Percentiles rank a stretch among this genome's conserved stretches.
phyloP scores from a whole-genome alignment of 2,113 vertebrate genomes.

The Ia io region DNA sequence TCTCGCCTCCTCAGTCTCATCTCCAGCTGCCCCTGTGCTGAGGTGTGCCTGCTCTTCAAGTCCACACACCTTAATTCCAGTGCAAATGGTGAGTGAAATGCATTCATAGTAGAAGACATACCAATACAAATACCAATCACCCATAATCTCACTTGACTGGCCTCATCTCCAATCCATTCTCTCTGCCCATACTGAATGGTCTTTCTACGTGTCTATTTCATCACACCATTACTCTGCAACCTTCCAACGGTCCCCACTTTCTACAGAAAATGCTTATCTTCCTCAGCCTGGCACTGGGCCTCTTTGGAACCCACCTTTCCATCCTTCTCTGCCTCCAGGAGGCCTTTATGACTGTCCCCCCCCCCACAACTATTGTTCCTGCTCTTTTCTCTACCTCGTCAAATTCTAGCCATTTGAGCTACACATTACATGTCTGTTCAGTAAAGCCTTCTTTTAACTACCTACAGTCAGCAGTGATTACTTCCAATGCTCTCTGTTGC shows the following conservation, averaged over 20 bases:
- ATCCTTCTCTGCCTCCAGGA: background rate
- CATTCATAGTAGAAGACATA: background rate
- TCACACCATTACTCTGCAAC: background rate
- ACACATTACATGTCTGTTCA: background rate
- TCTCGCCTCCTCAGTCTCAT: background rate
- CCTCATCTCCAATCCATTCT: background rate
- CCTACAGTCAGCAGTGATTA: background rate
- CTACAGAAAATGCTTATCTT: background rate
- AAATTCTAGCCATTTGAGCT: background rate
- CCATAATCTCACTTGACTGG: background rate
- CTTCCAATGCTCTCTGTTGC: background rate
- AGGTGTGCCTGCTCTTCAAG: background rate
- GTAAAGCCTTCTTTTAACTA: background rate
- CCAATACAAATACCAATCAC: background rate
- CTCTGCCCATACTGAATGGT: background rate
- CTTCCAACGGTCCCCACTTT: background rate
- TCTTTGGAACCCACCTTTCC: background rate
- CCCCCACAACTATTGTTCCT: background rate
- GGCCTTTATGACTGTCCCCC: background rate
- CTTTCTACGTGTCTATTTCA: background rate
- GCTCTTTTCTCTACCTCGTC: background rate
- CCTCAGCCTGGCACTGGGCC: background rate
- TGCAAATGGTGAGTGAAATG: background rate
- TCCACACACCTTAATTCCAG: background rate
- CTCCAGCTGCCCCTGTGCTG: background rate